Evolutionary conservation across 2,888 invertebrate genomes (phyloP).

Genomic region (Drosophila paranaensis): DNA sequence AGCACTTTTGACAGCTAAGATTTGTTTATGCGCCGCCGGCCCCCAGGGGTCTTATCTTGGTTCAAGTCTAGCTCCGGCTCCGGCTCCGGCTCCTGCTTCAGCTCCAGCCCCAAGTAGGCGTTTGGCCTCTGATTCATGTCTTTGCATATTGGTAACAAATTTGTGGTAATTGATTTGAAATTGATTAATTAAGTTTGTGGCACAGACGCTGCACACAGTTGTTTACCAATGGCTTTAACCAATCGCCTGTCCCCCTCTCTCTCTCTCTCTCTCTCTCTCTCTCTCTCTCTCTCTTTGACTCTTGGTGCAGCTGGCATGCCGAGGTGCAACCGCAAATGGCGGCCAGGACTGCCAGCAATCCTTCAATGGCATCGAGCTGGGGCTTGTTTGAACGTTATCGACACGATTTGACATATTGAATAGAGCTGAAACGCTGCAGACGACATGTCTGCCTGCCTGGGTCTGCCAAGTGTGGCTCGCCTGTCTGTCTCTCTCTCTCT

Average conservation of each 20-base stretch:
- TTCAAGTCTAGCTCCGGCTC: conserved; percentile 15
- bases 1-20: conserved; percentile 82
- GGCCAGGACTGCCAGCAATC: conserved; percentile 15
- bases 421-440: conserved; percentile 74
- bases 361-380: conserved; percentile 24
- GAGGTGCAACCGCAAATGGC: conserved; percentile 68
- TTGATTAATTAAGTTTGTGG: conserved; percentile 77
- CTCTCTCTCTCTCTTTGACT: background rate
- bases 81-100: conserved; percentile 4
- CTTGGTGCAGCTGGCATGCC: conserved; percentile 31
- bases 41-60: conserved; percentile 50
- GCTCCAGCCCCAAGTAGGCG: background rate
- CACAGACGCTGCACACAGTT: conserved; percentile 29
- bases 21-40: conserved; percentile 74
- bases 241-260: conserved; percentile 21
- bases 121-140: conserved; percentile 71
- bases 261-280: background rate
- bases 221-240: conserved; percentile 48
- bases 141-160: conserved; percentile 81
- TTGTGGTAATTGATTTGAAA: conserved; percentile 82
- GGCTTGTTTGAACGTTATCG: conserved; percentile 75
- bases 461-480: conserved; percentile 4
- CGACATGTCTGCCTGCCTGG: conserved; percentile 47
- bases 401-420: conserved; percentile 82
- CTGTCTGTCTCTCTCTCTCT: conserved; percentile 5